Conservation (phyloP, 2,797 vertebrate species). For the Peromyscus eremicus region DNA sequence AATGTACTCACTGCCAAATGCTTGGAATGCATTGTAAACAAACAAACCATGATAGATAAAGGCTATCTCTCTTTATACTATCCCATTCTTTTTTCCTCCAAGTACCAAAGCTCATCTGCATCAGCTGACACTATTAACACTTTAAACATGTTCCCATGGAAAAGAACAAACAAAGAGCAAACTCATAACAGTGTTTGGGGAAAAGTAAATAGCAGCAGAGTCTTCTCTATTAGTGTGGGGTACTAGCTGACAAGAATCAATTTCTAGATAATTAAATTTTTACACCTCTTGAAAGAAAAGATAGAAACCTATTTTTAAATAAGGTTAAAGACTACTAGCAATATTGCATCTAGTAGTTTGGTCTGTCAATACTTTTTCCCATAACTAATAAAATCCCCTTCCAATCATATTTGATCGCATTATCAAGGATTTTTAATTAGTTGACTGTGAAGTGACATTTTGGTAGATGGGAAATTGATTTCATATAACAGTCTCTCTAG, state of each 20-base stretch:
- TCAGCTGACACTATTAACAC: not conserved
- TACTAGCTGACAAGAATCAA: constrained; percentile 21
- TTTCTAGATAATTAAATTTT: not conserved
- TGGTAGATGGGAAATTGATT: constrained; percentile 4
- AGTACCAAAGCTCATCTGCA: not conserved
- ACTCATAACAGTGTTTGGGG: not conserved
- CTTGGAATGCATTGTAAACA: not conserved
- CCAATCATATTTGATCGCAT: not conserved
- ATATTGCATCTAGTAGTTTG: not conserved
- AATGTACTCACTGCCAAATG: not conserved
- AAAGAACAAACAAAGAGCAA: constrained; percentile 49
- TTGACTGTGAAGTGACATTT: not conserved
- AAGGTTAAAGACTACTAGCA: not conserved
- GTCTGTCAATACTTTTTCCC: not conserved
- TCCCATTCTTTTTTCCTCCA: not conserved
- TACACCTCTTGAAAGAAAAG: not conserved
- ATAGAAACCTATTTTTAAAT: not conserved
- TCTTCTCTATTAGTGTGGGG: not conserved
- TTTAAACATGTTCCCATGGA: constrained; percentile 40
- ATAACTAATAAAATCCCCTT: not conserved
- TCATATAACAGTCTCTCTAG: not conserved
- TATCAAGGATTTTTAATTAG: constrained; percentile 15
- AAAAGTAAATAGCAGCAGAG: constrained; percentile 17
- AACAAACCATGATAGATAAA: not conserved
- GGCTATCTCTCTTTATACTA: not conserved